A percentile compares a stretch with the other conserved stretches of the same genome.
Evolutionary conservation across 2,113 vertebrate genomes (phyloP).

Genomic region (Orthochromis malagaraziensis): DNA sequence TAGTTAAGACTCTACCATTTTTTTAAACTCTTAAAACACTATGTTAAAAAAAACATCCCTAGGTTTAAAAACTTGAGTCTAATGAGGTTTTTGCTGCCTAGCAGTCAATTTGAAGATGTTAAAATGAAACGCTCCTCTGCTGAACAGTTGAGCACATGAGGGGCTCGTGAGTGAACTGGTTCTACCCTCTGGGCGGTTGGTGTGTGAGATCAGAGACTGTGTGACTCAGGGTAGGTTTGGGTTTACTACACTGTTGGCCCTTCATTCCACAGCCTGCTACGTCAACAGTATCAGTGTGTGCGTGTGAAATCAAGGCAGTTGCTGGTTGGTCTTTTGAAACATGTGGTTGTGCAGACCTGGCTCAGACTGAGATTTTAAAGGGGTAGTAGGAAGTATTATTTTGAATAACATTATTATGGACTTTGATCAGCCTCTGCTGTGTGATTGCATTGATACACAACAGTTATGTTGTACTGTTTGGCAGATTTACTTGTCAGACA

Average conservation of each 20-base stretch:
- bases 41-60: background rate
- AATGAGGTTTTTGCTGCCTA: background rate
- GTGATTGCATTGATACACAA: background rate
- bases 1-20: background rate
- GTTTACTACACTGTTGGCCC: slow-evolving; percentile 5
- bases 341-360: background rate
- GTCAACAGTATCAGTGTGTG: background rate
- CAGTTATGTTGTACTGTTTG: background rate
- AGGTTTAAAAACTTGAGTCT: background rate
- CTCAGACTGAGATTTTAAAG: background rate
- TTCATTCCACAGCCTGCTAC: background rate
- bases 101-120: background rate
- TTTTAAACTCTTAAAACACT: background rate
- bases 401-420: background rate
- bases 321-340: background rate
- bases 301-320: background rate
- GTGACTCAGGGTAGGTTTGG: background rate
- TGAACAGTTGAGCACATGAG: background rate
- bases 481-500: background rate
- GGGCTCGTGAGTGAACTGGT: background rate
- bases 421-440: background rate
- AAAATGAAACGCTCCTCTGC: background rate
- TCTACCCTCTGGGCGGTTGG: background rate
- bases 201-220: background rate
- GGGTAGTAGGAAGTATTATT: background rate